Evolutionary conservation across 2,113 vertebrate species (phyloP).

Genomic region (Tyto alba): DNA sequence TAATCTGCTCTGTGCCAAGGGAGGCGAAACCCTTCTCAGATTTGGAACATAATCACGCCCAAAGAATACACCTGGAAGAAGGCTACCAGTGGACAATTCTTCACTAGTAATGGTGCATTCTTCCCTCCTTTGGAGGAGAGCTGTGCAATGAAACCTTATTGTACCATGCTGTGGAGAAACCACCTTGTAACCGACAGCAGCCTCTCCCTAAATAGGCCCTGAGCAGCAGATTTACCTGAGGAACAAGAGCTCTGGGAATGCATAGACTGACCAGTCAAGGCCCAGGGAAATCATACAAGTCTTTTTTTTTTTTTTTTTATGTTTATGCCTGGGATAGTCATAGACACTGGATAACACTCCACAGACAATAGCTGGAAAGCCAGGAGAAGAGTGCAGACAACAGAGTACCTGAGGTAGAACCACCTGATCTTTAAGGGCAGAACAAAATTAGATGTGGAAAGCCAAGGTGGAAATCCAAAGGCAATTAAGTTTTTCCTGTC

Average conservation of each 20-base stretch:
- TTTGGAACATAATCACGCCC: not conserved
- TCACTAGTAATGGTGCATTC: not conserved
- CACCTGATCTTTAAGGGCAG: not conserved
- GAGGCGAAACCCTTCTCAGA: not conserved
- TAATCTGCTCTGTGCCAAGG: not conserved
- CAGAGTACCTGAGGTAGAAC: not conserved
- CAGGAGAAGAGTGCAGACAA: not conserved
- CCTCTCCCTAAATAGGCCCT: not conserved
- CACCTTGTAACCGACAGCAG: rapidly evolving
- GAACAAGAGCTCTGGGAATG: not conserved
- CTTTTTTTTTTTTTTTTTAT: not conserved
- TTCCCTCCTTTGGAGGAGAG: not conserved
- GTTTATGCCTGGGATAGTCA: not conserved
- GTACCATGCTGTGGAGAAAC: not conserved
- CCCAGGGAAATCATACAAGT: not conserved
- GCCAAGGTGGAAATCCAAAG: not conserved
- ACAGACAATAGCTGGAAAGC: not conserved
- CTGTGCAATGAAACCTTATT: not conserved
- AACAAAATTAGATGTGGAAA: not conserved
- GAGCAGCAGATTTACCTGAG: not conserved
- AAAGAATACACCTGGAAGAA: not conserved
- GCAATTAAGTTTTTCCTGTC: not conserved
- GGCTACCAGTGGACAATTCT: not conserved
- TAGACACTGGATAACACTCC: not conserved
- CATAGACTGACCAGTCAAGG: not conserved